phyloP scores from a whole-genome alignment of 1,140 invertebrate genomes.

The Caenorhabditis briggsae region DNA sequence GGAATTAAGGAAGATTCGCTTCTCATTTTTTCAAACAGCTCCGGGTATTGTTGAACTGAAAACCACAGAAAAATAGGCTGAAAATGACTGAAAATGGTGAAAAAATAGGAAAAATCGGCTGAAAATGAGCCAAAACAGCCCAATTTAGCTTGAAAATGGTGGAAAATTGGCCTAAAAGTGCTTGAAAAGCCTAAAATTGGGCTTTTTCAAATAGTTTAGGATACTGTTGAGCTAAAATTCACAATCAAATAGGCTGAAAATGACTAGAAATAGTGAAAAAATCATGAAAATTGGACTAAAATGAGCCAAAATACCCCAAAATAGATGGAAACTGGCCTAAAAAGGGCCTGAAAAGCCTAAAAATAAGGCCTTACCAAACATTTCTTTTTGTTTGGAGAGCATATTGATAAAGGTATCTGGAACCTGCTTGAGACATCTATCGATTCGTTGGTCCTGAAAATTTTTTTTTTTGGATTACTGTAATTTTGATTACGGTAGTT shows the following conservation, averaged over 20 bases:
- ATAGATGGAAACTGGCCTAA: background rate
- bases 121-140: slow-evolving; percentile 4
- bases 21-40: slow-evolving; percentile 66
- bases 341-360: slow-evolving; percentile 13
- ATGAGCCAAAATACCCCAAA: no score
- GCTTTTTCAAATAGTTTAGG: slow-evolving; percentile 64
- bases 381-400: slow-evolving; percentile 12
- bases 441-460: slow-evolving; percentile 54
- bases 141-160: no score
- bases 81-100: background rate
- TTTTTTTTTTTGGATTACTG: no score
- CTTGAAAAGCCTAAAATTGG: slow-evolving; percentile 1
- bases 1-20: slow-evolving; percentile 56
- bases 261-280: background rate
- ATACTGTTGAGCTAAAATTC: slow-evolving; percentile 60
- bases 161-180: slow-evolving; percentile 3
- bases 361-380: slow-evolving; percentile 21
- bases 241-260: slow-evolving; percentile 23
- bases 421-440: slow-evolving; percentile 36
- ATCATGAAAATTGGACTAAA: background rate
- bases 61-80: slow-evolving; percentile 31
- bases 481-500: no score
- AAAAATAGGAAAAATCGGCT: background rate
- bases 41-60: slow-evolving; percentile 65
- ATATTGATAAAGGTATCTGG: slow-evolving; percentile 48